phyloP scores from a whole-genome alignment of 2,888 invertebrate species.

The Prenolepis imparis region DNA sequence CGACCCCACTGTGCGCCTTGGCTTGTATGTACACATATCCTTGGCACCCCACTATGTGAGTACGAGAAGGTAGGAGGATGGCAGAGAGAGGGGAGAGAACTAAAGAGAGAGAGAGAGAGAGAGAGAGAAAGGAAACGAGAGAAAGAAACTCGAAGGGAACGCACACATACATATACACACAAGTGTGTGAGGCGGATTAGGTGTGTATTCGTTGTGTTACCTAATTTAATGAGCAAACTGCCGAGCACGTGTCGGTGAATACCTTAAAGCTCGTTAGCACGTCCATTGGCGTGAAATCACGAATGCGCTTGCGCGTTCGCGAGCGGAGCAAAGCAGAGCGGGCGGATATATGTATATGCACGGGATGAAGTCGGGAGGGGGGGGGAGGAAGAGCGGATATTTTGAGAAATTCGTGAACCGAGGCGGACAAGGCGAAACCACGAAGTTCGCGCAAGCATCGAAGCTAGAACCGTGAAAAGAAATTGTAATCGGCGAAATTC shows the following conservation, averaged over 20 bases:
- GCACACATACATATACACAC: constrained; percentile 2
- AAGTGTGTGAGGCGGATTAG: constrained; percentile 45
- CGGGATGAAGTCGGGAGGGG: constrained; percentile 47
- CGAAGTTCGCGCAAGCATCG: constrained; percentile 21
- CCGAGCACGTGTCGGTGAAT: constrained; percentile 76
- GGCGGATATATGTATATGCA: constrained; percentile 54
- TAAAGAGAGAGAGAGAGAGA: constrained; percentile 43
- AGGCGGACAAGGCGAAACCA: constrained; percentile 23
- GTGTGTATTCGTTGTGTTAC: constrained; percentile 75
- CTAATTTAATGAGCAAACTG: constrained; percentile 80
- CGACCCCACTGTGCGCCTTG: constrained; percentile 75
- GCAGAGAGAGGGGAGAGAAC: constrained; percentile 49
- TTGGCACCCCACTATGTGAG: constrained; percentile 69
- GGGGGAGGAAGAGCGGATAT: constrained; percentile 60
- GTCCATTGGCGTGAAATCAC: constrained; percentile 76
- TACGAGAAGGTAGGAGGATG: constrained; percentile 55
- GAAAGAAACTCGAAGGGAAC: constrained; percentile 29
- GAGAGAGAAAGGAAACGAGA: constrained; percentile 55
- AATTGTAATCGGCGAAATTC: not conserved
- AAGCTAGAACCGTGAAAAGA: constrained; percentile 18
- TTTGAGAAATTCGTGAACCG: constrained; percentile 43
- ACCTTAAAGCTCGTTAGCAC: constrained; percentile 75
- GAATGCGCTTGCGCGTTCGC: constrained; percentile 60
- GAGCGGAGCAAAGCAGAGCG: constrained; percentile 31
- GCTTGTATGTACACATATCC: constrained; percentile 73